A percentile compares a stretch with the other conserved stretches of the same genome.
Evolutionary conservation across 2,888 invertebrate genomes (phyloP).

Genomic region (Amblyjoppa proteus): DNA sequence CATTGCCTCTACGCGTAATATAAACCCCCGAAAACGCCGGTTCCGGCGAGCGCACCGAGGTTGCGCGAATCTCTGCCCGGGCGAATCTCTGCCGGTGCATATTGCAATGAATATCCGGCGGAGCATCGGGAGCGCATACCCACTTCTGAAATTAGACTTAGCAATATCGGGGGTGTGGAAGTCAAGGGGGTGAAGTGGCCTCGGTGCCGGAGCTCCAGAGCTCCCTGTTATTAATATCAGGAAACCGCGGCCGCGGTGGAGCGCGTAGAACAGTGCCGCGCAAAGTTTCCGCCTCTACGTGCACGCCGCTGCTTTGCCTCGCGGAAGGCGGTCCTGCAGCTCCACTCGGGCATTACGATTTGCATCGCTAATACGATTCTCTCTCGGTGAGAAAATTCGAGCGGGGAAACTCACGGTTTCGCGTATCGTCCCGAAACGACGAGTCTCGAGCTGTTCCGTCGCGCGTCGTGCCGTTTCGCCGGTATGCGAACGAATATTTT

Average conservation of each 20-base stretch:
- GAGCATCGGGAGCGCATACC: conserved; percentile 57
- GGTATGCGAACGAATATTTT: conserved; percentile 7
- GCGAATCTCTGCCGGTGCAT: conserved; percentile 49
- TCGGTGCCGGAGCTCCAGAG: conserved; percentile 31
- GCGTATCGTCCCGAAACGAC: conserved; percentile 21
- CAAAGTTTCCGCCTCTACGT: conserved; percentile 58
- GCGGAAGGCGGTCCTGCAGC: background rate
- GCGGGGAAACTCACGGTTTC: conserved; percentile 44
- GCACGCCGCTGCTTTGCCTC: conserved; percentile 1
- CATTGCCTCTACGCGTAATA: background rate
- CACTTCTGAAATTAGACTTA: conserved; percentile 75
- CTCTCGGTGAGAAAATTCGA: conserved; percentile 63
- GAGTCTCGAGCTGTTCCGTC: conserved; percentile 29
- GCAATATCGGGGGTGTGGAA: conserved; percentile 70
- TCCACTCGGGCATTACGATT: conserved; percentile 69
- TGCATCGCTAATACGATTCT: conserved; percentile 73
- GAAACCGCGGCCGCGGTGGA: conserved; percentile 67
- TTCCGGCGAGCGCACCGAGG: conserved; percentile 31
- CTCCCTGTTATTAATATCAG: conserved; percentile 74
- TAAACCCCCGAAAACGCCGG: conserved; percentile 16
- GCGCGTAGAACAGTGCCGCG: conserved; percentile 65
- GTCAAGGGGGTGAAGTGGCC: conserved; percentile 18
- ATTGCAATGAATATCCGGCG: conserved; percentile 68
- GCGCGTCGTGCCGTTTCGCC: conserved; percentile 14
- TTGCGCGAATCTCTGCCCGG: conserved; percentile 51